Percentiles rank a stretch among this genome's conserved stretches.
These are phyloP conservation scores for Sturmia bella DNA, from an alignment of 2,888 invertebrate genomes.

Conservation along the genomic window DNA sequence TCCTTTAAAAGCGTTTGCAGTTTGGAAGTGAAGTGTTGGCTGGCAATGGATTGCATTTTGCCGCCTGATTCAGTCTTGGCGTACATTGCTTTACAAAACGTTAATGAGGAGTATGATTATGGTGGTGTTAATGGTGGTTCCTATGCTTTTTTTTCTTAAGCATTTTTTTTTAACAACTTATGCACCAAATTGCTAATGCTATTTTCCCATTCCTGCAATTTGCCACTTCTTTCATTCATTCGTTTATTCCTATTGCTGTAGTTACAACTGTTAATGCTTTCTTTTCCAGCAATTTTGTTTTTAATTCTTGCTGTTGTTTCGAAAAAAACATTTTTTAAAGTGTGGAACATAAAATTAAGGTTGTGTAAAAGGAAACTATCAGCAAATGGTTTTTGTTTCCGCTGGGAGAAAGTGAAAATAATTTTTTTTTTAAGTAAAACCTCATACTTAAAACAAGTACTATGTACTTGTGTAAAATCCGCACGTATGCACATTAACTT, in stretches of 20 bases:
- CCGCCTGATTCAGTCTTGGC: too few species aligned
- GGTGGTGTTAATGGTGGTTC: slow-evolving; percentile 27
- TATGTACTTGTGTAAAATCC: background rate
- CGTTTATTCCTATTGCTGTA: slow-evolving; percentile 1
- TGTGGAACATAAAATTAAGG: background rate
- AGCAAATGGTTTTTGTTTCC: slow-evolving; percentile 64
- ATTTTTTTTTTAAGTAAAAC: background rate
- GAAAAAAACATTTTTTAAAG: background rate
- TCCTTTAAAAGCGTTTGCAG: slow-evolving; percentile 16
- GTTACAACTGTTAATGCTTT: slow-evolving; percentile 7
- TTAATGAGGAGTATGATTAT: slow-evolving; percentile 8
- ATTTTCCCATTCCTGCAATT: slow-evolving; percentile 49
- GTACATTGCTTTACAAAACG: background rate
- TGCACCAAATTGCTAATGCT: background rate
- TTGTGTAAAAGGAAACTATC: slow-evolving; percentile 46
- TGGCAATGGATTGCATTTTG: slow-evolving; percentile 18
- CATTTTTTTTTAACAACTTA: background rate
- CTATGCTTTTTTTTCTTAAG: background rate
- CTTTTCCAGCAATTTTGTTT: slow-evolving; percentile 4
- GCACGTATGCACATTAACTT: background rate
- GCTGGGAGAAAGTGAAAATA: slow-evolving; percentile 27
- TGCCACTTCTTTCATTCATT: slow-evolving; percentile 50
- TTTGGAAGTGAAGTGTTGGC: background rate
- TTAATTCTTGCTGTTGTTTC: slow-evolving; percentile 21
- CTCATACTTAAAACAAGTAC: background rate